These are phyloP conservation scores for Parus major DNA, from an alignment of 2,113 vertebrate genomes.

Conservation along the genomic window DNA sequence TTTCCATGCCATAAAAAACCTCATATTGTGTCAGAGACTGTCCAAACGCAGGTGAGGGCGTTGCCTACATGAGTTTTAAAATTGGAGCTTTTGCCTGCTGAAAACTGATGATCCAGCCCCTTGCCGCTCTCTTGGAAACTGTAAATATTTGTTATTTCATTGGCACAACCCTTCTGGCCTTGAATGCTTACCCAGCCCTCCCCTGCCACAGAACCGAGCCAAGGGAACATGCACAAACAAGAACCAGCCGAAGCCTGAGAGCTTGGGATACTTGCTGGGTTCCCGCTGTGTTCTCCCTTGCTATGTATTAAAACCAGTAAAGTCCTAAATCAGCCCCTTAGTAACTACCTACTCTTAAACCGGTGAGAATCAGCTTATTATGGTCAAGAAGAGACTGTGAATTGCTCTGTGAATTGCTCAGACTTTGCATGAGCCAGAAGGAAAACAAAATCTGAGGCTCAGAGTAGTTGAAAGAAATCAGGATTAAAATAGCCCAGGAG, in stretches of 20 bases:
- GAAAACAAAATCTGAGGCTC: constrained; percentile 23
- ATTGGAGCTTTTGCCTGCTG: neutral
- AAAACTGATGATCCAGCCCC: neutral
- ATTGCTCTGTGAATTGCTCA: neutral
- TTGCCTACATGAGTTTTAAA: neutral
- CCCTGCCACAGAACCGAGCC: neutral
- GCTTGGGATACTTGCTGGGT: neutral
- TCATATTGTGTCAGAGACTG: neutral
- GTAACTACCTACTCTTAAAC: neutral
- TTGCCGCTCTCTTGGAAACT: neutral
- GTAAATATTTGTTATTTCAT: constrained; percentile 17
- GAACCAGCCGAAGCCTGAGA: neutral
- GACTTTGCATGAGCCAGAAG: neutral
- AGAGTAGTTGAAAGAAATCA: neutral
- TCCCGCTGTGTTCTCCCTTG: neutral
- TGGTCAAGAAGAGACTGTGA: neutral
- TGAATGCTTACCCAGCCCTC: neutral
- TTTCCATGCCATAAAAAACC: neutral
- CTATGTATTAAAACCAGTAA: rapidly evolving
- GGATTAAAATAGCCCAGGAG: constrained; percentile 66
- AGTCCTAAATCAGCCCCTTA: neutral
- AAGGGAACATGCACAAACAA: neutral
- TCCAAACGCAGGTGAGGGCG: neutral
- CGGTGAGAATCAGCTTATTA: neutral
- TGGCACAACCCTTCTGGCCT: neutral